Percentiles rank a stretch among this genome's conserved stretches.
Evolutionary conservation across 2,888 invertebrate genomes (phyloP).

Genomic region (Tubulanus polymorphus): DNA sequence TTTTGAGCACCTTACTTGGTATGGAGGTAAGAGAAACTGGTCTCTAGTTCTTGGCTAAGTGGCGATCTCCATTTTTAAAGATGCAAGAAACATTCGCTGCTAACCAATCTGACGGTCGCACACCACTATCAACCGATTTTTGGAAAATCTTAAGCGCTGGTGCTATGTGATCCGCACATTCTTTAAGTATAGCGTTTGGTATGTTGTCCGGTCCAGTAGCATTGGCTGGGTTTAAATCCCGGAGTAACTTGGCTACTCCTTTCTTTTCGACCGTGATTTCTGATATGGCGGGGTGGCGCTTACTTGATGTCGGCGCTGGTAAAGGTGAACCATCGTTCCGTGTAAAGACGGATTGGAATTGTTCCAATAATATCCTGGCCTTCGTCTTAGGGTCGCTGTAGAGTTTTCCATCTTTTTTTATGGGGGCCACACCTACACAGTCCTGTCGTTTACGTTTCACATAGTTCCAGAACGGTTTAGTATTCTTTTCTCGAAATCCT

Average conservation of each 20-base stretch:
- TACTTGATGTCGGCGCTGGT: neutral
- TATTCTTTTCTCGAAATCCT: too few relatives aligned
- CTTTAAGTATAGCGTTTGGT: too few relatives aligned
- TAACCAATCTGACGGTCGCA: too few relatives aligned
- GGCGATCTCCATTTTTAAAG: too few relatives aligned
- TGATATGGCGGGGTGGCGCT: neutral
- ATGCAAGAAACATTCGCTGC: too few relatives aligned
- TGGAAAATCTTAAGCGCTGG: too few relatives aligned
- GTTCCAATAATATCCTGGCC: neutral
- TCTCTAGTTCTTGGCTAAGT: too few relatives aligned
- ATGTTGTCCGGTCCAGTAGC: neutral
- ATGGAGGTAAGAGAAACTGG: too few relatives aligned
- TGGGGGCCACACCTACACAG: neutral
- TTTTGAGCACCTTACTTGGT: too few relatives aligned
- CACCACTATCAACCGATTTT: too few relatives aligned
- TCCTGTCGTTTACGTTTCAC: neutral
- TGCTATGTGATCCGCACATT: too few relatives aligned
- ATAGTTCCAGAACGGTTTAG: neutral
- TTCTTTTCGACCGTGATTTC: neutral
- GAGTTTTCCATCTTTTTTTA: neutral
- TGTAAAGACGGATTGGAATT: neutral
- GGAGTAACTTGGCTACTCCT: neutral
- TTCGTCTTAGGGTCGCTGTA: neutral
- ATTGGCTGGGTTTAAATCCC: neutral
- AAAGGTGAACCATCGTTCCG: neutral